Conservation (phyloP, 2,113 vertebrate genomes). For the Pelecanus crispus region DNA sequence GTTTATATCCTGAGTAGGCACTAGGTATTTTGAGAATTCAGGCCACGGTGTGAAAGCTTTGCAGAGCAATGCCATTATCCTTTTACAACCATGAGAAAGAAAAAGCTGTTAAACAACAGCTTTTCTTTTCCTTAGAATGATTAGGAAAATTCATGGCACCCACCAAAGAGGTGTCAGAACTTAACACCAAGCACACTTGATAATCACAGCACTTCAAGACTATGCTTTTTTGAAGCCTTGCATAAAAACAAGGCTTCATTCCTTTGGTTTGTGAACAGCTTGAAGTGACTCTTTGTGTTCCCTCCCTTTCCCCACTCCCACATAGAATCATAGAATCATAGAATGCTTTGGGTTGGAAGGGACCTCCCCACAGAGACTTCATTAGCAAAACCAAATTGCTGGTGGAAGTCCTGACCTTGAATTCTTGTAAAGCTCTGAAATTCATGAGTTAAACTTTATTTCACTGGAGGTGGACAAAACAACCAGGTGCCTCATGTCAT, state of each 20-base stretch:
- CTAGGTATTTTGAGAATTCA: neutral
- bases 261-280: neutral
- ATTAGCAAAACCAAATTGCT: neutral
- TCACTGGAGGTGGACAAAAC: neutral
- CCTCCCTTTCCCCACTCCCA: neutral
- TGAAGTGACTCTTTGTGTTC: neutral
- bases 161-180: neutral
- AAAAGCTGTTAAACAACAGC: neutral
- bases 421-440: neutral
- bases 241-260: neutral
- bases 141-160: neutral
- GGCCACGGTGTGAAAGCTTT: neutral
- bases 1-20: neutral
- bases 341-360: too few species aligned
- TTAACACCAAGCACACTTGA: neutral
- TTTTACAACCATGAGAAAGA: neutral
- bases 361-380: neutral
- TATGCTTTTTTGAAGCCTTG: neutral
- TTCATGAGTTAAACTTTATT: neutral
- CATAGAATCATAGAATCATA: too few species aligned
- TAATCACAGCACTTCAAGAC: neutral
- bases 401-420: neutral
- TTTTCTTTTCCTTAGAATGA: neutral
- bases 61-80: neutral
- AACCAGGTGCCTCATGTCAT: neutral